Evolutionary conservation across 2,113 vertebrate species (phyloP).

Genomic region (Gallinago paraguaiae): DNA sequence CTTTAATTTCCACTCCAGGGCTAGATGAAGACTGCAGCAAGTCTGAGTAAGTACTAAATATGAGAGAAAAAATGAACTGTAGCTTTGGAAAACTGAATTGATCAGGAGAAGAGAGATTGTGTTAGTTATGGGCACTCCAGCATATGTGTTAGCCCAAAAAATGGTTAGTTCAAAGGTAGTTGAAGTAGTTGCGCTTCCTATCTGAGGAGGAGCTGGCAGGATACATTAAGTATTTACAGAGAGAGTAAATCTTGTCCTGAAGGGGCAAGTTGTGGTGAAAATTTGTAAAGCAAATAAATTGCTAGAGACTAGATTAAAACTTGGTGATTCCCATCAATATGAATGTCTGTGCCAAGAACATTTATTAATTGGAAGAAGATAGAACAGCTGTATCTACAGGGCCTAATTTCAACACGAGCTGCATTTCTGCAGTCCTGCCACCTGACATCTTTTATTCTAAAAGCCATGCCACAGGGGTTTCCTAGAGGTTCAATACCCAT

Average conservation of each 20-base stretch:
- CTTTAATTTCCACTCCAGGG: neutral
- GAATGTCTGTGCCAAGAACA: neutral
- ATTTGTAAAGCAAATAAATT: neutral
- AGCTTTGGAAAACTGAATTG: neutral
- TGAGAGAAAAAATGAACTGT: neutral
- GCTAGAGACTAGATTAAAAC: neutral
- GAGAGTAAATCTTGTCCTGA: neutral
- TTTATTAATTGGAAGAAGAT: neutral
- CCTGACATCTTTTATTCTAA: neutral
- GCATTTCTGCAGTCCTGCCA: neutral
- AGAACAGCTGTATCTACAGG: neutral
- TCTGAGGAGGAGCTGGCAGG: neutral
- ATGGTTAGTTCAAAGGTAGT: neutral
- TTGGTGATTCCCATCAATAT: neutral
- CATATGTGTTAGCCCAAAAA: neutral
- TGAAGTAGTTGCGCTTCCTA: neutral
- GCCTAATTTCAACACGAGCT: neutral
- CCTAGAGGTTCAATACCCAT: neutral
- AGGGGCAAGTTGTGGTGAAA: neutral
- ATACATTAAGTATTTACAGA: neutral
- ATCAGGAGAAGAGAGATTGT: neutral
- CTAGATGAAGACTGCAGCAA: neutral
- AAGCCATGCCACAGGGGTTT: neutral
- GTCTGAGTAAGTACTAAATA: neutral
- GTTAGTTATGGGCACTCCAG: neutral